Conservation (phyloP, 1,140 invertebrate genomes). For the Acromyrmex echinatior region DNA sequence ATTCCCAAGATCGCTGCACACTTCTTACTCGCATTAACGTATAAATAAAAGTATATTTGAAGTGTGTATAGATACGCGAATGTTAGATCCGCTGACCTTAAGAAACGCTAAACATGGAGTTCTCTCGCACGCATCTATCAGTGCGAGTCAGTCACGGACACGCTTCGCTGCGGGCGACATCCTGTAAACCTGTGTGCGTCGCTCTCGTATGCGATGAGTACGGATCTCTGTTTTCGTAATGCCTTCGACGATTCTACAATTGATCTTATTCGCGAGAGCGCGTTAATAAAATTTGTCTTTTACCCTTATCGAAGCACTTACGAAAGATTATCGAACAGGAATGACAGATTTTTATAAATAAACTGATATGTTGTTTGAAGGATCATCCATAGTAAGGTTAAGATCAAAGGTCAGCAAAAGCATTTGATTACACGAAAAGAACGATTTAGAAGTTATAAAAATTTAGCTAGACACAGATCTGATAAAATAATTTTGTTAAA, state of each 20-base stretch:
- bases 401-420: neutral
- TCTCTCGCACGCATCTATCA: constrained; percentile 50
- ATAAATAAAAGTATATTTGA: neutral
- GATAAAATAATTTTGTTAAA: too few species aligned
- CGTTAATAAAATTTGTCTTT: constrained; percentile 16
- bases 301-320: neutral
- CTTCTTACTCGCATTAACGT: constrained; percentile 19
- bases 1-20: neutral
- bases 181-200: constrained; percentile 52
- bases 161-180: constrained; percentile 60
- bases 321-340: neutral
- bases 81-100: constrained; percentile 48
- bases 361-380: neutral
- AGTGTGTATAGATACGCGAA: neutral
- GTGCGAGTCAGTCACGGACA: constrained; percentile 67
- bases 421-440: neutral
- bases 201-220: neutral
- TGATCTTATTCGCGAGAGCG: neutral
- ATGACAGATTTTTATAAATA: neutral
- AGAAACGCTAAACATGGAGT: constrained; percentile 61
- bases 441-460: too few species aligned
- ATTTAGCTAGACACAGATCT: too few species aligned
- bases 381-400: neutral
- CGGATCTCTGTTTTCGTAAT: constrained; percentile 36
- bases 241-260: neutral